Percentiles rank a stretch among this genome's conserved stretches.
These are phyloP conservation scores for Hippocampus kuda DNA, from an alignment of 2,797 vertebrate species.

Conservation along the genomic window DNA sequence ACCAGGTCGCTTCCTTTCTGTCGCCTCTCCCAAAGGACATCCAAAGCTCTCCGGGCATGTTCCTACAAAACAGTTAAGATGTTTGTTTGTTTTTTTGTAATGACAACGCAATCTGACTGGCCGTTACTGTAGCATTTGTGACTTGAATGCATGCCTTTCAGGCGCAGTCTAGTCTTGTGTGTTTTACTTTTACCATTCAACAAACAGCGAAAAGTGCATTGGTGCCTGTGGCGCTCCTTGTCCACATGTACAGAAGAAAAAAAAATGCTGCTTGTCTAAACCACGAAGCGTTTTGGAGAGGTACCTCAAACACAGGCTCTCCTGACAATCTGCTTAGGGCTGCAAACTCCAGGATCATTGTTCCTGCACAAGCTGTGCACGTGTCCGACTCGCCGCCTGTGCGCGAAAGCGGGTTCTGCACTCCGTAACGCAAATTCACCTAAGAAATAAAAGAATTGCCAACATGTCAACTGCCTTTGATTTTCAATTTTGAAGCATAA, in stretches of 20 bases:
- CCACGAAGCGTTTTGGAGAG: background rate
- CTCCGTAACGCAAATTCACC: conserved; percentile 74
- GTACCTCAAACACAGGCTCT: conserved; percentile 73
- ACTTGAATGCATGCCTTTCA: no score
- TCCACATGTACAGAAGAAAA: no score
- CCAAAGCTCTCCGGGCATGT: conserved; percentile 70
- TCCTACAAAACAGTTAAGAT: conserved; percentile 46
- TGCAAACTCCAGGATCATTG: conserved; percentile 78
- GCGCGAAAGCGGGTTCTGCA: conserved; percentile 70
- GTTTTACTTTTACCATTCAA: no score
- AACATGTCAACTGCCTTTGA: no score
- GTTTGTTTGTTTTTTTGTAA: background rate
- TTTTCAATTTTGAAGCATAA: background rate
- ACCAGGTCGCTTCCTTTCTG: conserved; percentile 75
- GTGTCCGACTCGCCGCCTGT: conserved; percentile 76
- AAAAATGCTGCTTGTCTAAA: background rate
- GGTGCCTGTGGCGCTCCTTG: no score
- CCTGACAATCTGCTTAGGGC: conserved; percentile 74
- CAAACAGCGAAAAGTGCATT: no score
- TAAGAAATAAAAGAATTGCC: conserved; percentile 22
- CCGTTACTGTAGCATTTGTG: no score
- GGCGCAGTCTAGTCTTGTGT: no score
- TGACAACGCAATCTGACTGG: background rate
- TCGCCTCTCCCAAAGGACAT: conserved; percentile 75
- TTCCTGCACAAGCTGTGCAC: conserved; percentile 78